Percentiles rank a stretch among this genome's conserved stretches.
These are phyloP conservation scores for Ciconia boyciana DNA, from an alignment of 2,113 vertebrate genomes.

Conservation along the genomic window DNA sequence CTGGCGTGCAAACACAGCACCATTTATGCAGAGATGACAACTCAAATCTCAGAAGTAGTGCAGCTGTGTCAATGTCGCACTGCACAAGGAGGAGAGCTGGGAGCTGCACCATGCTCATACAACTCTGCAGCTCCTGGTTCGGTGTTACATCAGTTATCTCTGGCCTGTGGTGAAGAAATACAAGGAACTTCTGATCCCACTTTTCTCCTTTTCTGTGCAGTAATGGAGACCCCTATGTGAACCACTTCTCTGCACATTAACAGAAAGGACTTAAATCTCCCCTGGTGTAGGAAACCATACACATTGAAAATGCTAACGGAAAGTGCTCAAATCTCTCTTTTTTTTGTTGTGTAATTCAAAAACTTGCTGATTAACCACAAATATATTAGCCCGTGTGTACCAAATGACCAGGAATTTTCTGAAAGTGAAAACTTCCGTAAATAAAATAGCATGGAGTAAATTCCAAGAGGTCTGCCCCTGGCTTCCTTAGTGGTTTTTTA, in stretches of 20 bases:
- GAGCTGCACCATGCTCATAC: neutral
- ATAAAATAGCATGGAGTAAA: neutral
- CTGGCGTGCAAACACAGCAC: accelerated
- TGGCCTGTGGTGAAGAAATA: neutral
- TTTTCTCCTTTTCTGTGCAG: neutral
- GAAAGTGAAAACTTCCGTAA: neutral
- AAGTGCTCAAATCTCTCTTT: neutral
- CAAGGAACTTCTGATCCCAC: neutral
- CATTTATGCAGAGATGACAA: neutral
- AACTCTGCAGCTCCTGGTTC: neutral
- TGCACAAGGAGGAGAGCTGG: neutral
- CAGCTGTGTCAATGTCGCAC: neutral
- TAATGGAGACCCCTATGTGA: neutral
- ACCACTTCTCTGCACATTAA: neutral
- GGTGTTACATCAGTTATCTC: neutral
- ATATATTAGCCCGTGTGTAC: neutral
- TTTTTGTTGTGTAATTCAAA: neutral
- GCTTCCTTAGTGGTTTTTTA: neutral
- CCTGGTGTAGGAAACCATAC: neutral
- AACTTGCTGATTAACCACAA: neutral
- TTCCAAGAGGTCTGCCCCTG: neutral
- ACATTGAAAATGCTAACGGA: neutral
- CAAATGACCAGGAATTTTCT: neutral
- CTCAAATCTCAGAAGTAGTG: neutral
- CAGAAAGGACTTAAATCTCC: neutral